Evolutionary conservation across 2,888 invertebrate species (phyloP).

Genomic region (Heteromyza rotundicornis): DNA sequence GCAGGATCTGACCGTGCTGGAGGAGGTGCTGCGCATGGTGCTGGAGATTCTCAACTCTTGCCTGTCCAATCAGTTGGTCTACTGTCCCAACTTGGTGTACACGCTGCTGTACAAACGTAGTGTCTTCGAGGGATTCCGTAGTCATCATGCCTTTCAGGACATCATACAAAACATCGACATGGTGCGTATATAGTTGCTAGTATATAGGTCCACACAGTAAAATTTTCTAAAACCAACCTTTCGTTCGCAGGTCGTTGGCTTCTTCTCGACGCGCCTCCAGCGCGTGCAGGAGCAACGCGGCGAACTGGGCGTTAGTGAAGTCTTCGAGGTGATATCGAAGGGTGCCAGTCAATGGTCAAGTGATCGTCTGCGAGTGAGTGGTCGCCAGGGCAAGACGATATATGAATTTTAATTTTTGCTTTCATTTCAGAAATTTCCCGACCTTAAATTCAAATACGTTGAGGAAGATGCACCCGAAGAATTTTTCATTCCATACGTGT

Average conservation of each 20-base stretch:
- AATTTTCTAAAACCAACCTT: neutral
- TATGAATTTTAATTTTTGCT: neutral
- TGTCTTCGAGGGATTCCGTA: constrained; percentile 84
- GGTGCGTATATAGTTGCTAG: constrained; percentile 65
- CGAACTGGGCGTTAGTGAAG: constrained; percentile 84
- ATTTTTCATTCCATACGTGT: constrained; percentile 99
- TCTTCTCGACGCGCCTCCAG: constrained; percentile 69
- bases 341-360: constrained; percentile 93
- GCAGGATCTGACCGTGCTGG: constrained; percentile 89
- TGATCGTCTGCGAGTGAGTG: constrained; percentile 84
- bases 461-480: constrained; percentile 99
- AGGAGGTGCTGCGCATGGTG: constrained; percentile 96
- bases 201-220: neutral
- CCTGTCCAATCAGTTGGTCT: constrained; percentile 82
- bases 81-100: constrained; percentile 93
- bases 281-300: constrained; percentile 70
- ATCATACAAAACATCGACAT: constrained; percentile 94
- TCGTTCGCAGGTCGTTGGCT: constrained; percentile 67
- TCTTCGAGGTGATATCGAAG: constrained; percentile 86
- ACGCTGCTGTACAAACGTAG: constrained; percentile 92
- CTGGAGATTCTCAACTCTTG: constrained; percentile 97
- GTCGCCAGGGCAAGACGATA: too few species aligned
- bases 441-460: constrained; percentile 97
- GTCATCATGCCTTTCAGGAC: constrained; percentile 89
- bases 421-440: constrained; percentile 88